Evolutionary conservation across 2,113 vertebrate species (phyloP), one percentile per base, ranked within the genome.

Genomic region (Rhadina sibilatrix): DNA sequence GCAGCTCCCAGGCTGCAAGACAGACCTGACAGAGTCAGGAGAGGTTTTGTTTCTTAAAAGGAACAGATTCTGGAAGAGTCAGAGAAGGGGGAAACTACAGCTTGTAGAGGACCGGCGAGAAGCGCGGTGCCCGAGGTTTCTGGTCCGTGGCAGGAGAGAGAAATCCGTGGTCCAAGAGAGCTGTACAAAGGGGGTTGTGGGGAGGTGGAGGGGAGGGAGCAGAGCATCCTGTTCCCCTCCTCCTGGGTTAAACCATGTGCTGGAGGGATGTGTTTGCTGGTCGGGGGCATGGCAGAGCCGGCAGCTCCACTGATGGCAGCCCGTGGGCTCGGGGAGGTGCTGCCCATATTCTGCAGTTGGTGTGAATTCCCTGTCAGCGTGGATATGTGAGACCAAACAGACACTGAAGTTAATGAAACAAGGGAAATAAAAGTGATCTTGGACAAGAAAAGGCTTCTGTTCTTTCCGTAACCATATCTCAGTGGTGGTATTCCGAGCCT

Each of bases 401-500:
- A 97, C 76, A 83, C 88, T 87, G 97, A 97, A 95, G 95, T 96
- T 96, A 95, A 97, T 79, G 91, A 93, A 97, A 95, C 95, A 87
- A 97, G 94, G 95, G 96, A 96, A 98, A 97, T 96, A 98, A 98
- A 98, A 97, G 91, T 83, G 97, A 94, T 98, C 97, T 98, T 98
- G 97, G 97, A 98, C 85, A 94, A 97, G 95, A 97, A 97, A 93
- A 92, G 72, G 81, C 85, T 97, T 95, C 94, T 96, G 95, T 93
- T 97, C 90, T 85, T 97, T 97, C 97, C 42, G 1, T 97, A 87
- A 87, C 9, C 2, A 0, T 57, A 50, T 63, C 93, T 83, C 84
- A 49, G 72, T 15, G 40, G 52, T 1, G 54, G 53, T 75, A 22
- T 81, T 82, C 68, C 1, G 9, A 72, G 82, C 57, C 84, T 6